A percentile compares a stretch with the other conserved stretches of the same genome.
Evolutionary conservation across 37 sponge, comb jelly and placozoan species (phyloP).

Genomic region (Oopsacas minuta): DNA sequence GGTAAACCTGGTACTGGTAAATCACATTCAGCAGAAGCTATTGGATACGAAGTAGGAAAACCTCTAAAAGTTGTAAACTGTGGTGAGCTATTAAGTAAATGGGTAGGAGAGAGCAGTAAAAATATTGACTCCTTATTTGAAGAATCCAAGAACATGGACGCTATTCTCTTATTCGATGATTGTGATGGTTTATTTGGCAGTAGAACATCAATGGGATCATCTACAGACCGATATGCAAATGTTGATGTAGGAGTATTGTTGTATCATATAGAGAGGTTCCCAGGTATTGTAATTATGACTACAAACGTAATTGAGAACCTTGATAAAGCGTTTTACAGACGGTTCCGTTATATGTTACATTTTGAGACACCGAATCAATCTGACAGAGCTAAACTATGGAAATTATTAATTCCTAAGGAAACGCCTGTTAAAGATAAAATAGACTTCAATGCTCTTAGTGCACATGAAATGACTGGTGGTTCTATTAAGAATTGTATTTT

Average conservation of each 20-base stretch:
- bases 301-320: slow-evolving; percentile 77
- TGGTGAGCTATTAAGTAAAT: slow-evolving; percentile 73
- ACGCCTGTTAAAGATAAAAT: slow-evolving; percentile 49
- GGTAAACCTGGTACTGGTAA: slow-evolving; percentile 75
- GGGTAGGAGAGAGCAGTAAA: slow-evolving; percentile 80
- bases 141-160: slow-evolving; percentile 51
- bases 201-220: slow-evolving; percentile 49
- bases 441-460: slow-evolving; percentile 39
- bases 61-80: slow-evolving; percentile 78
- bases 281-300: slow-evolving; percentile 70
- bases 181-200: slow-evolving; percentile 68
- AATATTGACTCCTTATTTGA: slow-evolving; percentile 76
- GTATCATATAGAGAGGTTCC: slow-evolving; percentile 67
- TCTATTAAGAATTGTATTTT: slow-evolving; percentile 53
- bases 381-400: slow-evolving; percentile 47
- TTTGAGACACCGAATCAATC: slow-evolving; percentile 39
- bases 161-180: slow-evolving; percentile 75
- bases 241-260: slow-evolving; percentile 73
- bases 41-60: slow-evolving; percentile 78
- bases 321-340: slow-evolving; percentile 66
- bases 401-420: slow-evolving; percentile 54
- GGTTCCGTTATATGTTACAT: slow-evolving; percentile 50
- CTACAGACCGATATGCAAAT: slow-evolving; percentile 63
- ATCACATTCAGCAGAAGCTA: slow-evolving; percentile 56
- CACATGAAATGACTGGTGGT: slow-evolving; percentile 63